Conservation (phyloP, 2,797 vertebrate species). For the Mus minutoides region DNA sequence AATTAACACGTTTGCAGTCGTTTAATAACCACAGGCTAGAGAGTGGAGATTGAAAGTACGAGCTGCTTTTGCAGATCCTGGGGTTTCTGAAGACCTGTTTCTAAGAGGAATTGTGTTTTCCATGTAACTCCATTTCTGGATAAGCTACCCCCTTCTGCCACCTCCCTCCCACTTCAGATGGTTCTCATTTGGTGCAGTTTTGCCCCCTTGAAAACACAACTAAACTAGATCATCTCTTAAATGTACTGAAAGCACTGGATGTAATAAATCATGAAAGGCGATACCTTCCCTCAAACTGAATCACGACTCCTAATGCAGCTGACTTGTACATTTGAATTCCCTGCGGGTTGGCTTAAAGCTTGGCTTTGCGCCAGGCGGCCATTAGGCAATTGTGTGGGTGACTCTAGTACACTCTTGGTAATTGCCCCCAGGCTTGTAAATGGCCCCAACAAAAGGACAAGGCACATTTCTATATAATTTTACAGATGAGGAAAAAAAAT, state of each 20-base stretch:
- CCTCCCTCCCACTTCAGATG: slow-evolving; percentile 61
- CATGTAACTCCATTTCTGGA: not conserved
- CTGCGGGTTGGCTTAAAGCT: slow-evolving; percentile 69
- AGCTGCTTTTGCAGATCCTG: slow-evolving; percentile 37
- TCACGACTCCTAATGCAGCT: slow-evolving; percentile 75
- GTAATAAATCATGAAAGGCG: slow-evolving; percentile 76
- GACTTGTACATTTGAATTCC: slow-evolving; percentile 79
- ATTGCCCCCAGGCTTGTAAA: slow-evolving; percentile 72
- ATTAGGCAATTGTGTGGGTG: slow-evolving; percentile 71
- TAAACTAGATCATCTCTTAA: slow-evolving; percentile 65
- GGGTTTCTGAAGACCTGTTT: not conserved
- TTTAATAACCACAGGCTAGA: slow-evolving; percentile 12
- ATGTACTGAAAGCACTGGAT: slow-evolving; percentile 32
- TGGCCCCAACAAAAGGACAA: slow-evolving; percentile 57
- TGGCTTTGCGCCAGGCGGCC: slow-evolving; percentile 76
- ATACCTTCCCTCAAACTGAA: slow-evolving; percentile 62
- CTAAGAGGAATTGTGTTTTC: slow-evolving; percentile 47
- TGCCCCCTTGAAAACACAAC: slow-evolving; percentile 43
- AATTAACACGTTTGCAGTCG: not conserved
- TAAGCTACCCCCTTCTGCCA: not conserved
- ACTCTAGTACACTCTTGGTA: slow-evolving; percentile 62
- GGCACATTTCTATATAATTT: slow-evolving; percentile 58
- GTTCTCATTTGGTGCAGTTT: slow-evolving; percentile 53
- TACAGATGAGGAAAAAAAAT: not conserved
- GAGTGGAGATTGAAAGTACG: not conserved